These are phyloP conservation scores for Cardiocondyla obscurior DNA, from an alignment of 1,140 invertebrate genomes.

Conservation along the genomic window DNA sequence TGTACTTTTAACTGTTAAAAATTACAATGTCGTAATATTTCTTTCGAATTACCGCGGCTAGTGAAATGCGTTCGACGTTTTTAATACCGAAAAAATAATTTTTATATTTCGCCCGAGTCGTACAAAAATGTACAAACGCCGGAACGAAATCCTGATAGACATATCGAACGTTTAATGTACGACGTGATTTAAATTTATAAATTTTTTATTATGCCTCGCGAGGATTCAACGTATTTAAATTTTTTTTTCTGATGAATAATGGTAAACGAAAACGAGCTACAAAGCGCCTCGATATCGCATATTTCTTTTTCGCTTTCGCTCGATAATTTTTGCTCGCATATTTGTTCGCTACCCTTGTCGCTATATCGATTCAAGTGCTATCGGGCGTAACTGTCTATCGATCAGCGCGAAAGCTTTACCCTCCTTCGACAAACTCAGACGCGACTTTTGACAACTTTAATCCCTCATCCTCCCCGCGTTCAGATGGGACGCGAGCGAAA, in stretches of 20 bases:
- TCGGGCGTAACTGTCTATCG: constrained; percentile 32
- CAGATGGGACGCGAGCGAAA: not conserved
- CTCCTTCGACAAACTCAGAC: constrained; percentile 41
- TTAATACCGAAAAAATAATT: not conserved
- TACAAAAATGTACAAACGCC: not conserved
- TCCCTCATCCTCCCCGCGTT: constrained; percentile 5
- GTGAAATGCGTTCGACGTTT: not conserved
- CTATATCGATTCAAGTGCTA: not conserved
- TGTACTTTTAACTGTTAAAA: not conserved
- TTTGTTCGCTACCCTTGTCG: constrained; percentile 18
- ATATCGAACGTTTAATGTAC: not conserved
- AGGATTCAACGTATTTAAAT: not conserved
- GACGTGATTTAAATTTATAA: not conserved
- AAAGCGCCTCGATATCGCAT: not conserved
- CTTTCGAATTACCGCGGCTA: too few species aligned
- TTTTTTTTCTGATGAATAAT: constrained; percentile 1
- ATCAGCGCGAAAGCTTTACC: constrained; percentile 10
- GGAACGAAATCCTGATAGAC: not conserved
- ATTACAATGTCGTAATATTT: not conserved
- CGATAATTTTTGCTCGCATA: constrained; percentile 7
- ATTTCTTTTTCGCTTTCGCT: not conserved
- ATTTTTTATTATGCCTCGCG: not conserved
- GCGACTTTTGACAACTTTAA: constrained; percentile 55
- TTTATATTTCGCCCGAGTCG: not conserved
- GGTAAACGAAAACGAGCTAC: not conserved